A percentile compares a stretch with the other conserved stretches of the same genome.
phyloP scores from a whole-genome alignment of 2,797 vertebrate genomes.

The Diplodus puntazzo region DNA sequence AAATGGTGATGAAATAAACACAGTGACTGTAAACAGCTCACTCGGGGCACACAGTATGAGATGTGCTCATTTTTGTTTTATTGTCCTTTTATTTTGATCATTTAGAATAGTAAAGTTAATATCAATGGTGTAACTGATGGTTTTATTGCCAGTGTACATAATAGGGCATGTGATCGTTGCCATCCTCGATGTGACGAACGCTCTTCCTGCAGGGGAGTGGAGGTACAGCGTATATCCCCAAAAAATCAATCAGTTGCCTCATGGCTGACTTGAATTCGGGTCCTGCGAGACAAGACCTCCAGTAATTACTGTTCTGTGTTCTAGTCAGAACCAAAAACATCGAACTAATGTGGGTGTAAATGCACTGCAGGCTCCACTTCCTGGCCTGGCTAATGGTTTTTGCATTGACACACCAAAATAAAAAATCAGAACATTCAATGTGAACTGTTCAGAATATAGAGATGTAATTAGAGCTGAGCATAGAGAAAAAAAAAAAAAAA shows the following conservation, averaged over 20 bases:
- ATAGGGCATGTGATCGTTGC: neutral
- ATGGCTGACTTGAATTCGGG: conserved; percentile 20
- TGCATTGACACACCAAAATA: conserved; percentile 22
- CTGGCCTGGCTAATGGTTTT: conserved; percentile 29
- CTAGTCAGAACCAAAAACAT: conserved; percentile 13
- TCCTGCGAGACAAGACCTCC: conserved; percentile 9
- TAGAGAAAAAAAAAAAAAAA: too few species aligned
- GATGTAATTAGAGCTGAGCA: too few species aligned
- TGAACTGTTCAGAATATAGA: neutral
- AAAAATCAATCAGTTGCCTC: conserved; percentile 8
- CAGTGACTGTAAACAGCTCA: neutral
- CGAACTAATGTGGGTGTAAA: conserved; percentile 46
- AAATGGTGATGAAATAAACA: neutral
- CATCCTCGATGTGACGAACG: neutral
- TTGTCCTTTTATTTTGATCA: neutral
- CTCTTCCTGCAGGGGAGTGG: neutral
- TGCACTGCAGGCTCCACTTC: neutral
- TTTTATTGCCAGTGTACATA: neutral
- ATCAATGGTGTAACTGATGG: neutral
- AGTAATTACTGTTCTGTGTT: conserved; percentile 40
- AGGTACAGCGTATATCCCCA: neutral
- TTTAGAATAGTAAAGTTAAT: neutral
- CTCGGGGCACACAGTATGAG: neutral
- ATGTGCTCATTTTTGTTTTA: neutral
- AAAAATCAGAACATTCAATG: neutral